Conservation (phyloP, 2,113 vertebrate species). For the Morone chrysops region DNA sequence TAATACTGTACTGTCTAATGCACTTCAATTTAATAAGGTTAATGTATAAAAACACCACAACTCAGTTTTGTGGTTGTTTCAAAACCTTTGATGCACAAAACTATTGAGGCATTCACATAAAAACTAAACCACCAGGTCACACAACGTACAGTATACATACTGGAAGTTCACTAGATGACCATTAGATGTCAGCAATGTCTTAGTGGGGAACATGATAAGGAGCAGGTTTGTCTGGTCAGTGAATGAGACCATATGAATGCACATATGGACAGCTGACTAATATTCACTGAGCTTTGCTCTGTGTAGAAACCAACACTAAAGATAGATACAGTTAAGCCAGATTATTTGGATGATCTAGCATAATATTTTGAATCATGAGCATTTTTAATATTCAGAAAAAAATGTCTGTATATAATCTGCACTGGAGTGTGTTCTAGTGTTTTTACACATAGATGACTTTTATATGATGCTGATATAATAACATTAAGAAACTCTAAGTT, state of each 20-base stretch:
- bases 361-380: neutral
- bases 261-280: neutral
- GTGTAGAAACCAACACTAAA: neutral
- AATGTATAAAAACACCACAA: neutral
- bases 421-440: neutral
- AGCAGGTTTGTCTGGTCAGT: neutral
- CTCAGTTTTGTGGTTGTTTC: no score
- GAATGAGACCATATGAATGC: neutral
- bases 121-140: no score
- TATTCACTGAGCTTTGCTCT: neutral
- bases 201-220: neutral
- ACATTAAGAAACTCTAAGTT: neutral
- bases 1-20: neutral
- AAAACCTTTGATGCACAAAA: neutral
- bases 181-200: conserved; percentile 66
- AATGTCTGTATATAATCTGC: neutral
- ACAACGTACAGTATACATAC: neutral
- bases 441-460: neutral
- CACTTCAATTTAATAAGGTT: neutral
- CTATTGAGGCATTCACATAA: no score
- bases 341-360: neutral
- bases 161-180: conserved; percentile 6
- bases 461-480: neutral
- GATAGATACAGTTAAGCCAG: neutral
- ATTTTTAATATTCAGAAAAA: neutral